These are phyloP conservation scores for Corapipo altera DNA, from an alignment of 2,113 vertebrate genomes.

Conservation along the genomic window DNA sequence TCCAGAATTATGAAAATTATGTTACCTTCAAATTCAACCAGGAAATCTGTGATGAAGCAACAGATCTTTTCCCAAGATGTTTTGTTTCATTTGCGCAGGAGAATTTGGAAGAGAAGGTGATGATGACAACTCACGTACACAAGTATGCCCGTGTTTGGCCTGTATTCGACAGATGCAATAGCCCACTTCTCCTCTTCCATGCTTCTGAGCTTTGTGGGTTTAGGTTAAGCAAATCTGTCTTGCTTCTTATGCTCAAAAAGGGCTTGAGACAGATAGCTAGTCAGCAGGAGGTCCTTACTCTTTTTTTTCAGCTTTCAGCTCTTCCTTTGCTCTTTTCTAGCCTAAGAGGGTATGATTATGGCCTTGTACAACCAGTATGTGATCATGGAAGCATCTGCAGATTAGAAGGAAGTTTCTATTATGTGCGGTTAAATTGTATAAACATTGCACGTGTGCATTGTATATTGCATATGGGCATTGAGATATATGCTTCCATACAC, in stretches of 20 bases:
- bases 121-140: fast-evolving
- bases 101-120: background rate
- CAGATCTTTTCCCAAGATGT: background rate
- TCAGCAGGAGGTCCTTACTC: background rate
- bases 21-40: background rate
- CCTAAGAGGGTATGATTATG: background rate
- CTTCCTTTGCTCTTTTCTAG: background rate
- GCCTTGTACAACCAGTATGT: background rate
- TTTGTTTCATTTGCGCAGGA: background rate
- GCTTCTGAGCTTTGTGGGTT: background rate
- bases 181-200: background rate
- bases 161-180: fast-evolving
- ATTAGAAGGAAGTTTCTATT: background rate
- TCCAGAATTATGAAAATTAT: background rate
- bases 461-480: background rate
- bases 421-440: background rate
- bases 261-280: background rate
- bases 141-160: background rate
- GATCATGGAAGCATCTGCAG: background rate
- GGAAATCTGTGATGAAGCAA: background rate
- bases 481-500: background rate
- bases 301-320: background rate
- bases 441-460: fast-evolving
- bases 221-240: background rate
- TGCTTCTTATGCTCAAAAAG: background rate